Evolutionary conservation across 2,888 invertebrate genomes (phyloP).

Genomic region (Dendrolimus houi): DNA sequence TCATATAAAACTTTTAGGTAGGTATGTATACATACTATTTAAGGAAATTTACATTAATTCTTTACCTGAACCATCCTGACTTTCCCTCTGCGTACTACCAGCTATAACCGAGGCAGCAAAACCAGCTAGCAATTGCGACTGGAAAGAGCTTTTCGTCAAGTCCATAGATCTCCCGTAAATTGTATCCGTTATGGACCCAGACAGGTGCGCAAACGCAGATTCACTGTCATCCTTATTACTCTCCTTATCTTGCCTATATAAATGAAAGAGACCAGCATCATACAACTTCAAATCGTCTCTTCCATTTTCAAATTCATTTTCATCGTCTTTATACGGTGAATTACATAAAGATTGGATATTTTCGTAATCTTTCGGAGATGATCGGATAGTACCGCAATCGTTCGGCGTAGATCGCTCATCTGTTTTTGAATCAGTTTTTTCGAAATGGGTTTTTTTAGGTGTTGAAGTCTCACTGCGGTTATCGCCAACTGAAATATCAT

Average conservation of each 20-base stretch:
- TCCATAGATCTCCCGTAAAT: slow-evolving; percentile 65
- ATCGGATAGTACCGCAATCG: slow-evolving; percentile 30
- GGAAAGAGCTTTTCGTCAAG: slow-evolving; percentile 56
- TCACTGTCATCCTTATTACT: slow-evolving; percentile 41
- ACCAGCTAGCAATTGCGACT: slow-evolving; percentile 59
- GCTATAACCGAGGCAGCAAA: slow-evolving; percentile 63
- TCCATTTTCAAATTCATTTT: slow-evolving; percentile 44
- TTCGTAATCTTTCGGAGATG: slow-evolving; percentile 46
- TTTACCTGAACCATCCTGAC: slow-evolving; percentile 52
- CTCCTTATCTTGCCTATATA: slow-evolving; percentile 52
- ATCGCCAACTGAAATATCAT: slow-evolving; percentile 65
- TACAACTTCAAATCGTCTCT: slow-evolving; percentile 54
- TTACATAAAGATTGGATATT: slow-evolving; percentile 40
- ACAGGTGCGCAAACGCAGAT: slow-evolving; percentile 37
- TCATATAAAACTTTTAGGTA: too few species aligned
- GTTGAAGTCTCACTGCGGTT: slow-evolving; percentile 61
- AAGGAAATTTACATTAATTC: too few species aligned
- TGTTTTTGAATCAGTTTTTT: slow-evolving; percentile 24
- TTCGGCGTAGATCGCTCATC: slow-evolving; percentile 25
- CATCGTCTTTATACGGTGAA: slow-evolving; percentile 59
- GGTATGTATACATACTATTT: too few species aligned
- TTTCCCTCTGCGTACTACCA: slow-evolving; percentile 50
- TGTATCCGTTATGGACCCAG: slow-evolving; percentile 44
- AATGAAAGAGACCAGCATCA: slow-evolving; percentile 55
- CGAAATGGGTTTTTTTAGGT: slow-evolving; percentile 31